Evolutionary conservation across 2,797 vertebrate species (phyloP).

Genomic region (Peromyscus eremicus): DNA sequence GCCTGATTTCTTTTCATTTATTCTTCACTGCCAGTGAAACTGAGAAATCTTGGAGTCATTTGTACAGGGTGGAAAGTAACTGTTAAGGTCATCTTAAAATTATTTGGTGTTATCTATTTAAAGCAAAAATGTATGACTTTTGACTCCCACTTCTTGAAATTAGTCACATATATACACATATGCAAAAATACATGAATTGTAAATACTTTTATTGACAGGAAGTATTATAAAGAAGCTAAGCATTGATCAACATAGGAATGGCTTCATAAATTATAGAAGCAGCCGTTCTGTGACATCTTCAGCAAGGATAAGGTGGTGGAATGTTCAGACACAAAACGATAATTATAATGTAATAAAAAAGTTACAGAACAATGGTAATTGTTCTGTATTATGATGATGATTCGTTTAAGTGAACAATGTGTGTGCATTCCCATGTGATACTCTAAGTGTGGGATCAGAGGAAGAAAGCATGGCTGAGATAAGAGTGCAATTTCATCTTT

Average conservation of each 20-base stretch:
- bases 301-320: background rate
- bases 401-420: background rate
- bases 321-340: background rate
- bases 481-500: constrained; percentile 50
- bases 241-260: background rate
- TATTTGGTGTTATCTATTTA: background rate
- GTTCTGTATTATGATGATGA: background rate
- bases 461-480: constrained; percentile 30
- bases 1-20: constrained; percentile 18
- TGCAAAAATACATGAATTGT: background rate
- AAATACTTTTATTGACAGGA: background rate
- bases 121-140: background rate
- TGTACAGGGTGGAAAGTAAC: background rate
- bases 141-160: constrained; percentile 30
- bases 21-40: background rate
- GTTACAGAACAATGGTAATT: background rate
- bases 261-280: background rate
- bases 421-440: background rate
- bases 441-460: constrained; percentile 37
- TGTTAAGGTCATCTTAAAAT: background rate
- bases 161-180: background rate
- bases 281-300: background rate
- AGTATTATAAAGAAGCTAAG: background rate
- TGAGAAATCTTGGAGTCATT: constrained; percentile 18
- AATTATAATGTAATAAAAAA: background rate